These are phyloP conservation scores for Salvator merianae DNA, from an alignment of 2,113 vertebrate genomes.

Conservation along the genomic window DNA sequence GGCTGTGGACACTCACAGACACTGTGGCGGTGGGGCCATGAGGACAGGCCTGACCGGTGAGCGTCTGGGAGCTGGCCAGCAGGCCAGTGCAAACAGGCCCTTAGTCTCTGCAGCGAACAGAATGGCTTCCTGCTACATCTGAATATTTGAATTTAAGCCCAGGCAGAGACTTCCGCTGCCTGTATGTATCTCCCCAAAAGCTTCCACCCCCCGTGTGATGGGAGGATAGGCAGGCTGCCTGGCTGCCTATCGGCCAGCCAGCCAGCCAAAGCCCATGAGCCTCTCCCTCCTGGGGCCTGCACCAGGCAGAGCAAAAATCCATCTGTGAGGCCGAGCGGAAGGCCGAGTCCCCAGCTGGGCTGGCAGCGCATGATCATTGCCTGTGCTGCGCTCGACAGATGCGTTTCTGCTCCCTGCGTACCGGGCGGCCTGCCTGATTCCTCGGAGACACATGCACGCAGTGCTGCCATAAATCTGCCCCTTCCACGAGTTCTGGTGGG, in stretches of 20 bases:
- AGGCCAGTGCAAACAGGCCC: no score
- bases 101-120: no score
- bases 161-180: background rate
- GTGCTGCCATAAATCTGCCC: slow-evolving; percentile 36
- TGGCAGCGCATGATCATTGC: background rate
- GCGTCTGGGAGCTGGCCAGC: no score
- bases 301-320: fast-evolving
- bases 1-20: no score
- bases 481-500: slow-evolving; percentile 55
- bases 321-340: background rate
- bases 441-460: slow-evolving; percentile 23
- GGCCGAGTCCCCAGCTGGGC: slow-evolving; percentile 2
- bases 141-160: background rate
- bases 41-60: no score
- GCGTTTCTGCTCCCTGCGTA: slow-evolving; percentile 25
- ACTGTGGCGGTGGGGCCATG: no score
- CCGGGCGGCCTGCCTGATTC: slow-evolving; percentile 47
- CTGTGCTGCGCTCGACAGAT: background rate
- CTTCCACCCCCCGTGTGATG: background rate
- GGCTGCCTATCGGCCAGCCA: background rate
- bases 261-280: no score
- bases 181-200: background rate
- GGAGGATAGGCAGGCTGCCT: background rate
- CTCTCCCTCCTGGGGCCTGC: background rate
- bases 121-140: background rate